phyloP scores from a whole-genome alignment of 2,888 invertebrate genomes.

The Onthophagus sagittarius region DNA sequence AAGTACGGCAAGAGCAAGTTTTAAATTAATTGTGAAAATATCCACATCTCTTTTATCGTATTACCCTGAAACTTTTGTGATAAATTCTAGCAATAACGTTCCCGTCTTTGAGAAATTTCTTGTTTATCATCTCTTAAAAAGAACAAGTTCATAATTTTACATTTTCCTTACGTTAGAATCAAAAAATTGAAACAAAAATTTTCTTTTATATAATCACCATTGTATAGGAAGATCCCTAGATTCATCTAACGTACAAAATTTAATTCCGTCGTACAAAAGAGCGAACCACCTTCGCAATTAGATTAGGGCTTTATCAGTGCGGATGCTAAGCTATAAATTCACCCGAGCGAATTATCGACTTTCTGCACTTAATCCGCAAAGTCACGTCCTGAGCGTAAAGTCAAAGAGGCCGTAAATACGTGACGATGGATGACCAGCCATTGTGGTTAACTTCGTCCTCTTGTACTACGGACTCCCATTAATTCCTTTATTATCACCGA shows the following conservation, averaged over 20 bases:
- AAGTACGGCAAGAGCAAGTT: constrained; percentile 15
- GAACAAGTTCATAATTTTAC: neutral
- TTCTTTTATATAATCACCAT: neutral
- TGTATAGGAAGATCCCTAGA: neutral
- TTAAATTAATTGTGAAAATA: constrained; percentile 24
- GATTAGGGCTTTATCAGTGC: constrained; percentile 8
- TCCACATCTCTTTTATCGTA: constrained; percentile 22
- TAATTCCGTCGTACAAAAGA: constrained; percentile 1
- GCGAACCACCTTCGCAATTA: constrained; percentile 12
- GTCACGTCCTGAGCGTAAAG: constrained; percentile 8
- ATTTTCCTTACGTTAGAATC: neutral
- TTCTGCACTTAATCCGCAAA: constrained; percentile 9
- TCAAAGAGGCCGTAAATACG: constrained; percentile 11
- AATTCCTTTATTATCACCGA: neutral
- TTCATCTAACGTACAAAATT: neutral
- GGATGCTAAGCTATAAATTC: neutral
- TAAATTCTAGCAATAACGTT: constrained; percentile 34
- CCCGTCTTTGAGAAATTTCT: constrained; percentile 32
- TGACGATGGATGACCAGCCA: constrained; percentile 7
- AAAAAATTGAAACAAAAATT: neutral
- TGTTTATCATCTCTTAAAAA: constrained; percentile 35
- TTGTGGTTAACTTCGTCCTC: neutral
- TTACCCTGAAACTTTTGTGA: constrained; percentile 30
- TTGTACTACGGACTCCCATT: neutral
- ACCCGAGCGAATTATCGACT: constrained; percentile 10